These are phyloP conservation scores for Stictocephala bisonia DNA, from an alignment of 2,888 invertebrate species.

Conservation along the genomic window DNA sequence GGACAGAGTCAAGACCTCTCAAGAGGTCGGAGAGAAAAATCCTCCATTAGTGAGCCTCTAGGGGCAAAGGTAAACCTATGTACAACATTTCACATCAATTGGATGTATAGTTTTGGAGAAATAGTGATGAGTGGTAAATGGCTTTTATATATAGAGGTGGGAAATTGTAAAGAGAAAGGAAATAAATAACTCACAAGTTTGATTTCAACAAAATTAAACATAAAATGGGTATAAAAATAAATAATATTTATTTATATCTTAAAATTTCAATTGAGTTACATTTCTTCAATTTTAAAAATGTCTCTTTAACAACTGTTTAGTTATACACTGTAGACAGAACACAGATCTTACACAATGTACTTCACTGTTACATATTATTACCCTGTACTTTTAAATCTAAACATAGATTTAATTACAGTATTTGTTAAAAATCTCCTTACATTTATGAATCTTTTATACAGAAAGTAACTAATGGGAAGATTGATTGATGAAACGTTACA, in stretches of 20 bases:
- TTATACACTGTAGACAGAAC: constrained; percentile 36
- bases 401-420: constrained; percentile 40
- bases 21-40: no score
- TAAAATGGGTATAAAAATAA: constrained; percentile 47
- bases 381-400: constrained; percentile 47
- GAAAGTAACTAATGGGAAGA: neutral
- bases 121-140: no score
- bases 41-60: no score
- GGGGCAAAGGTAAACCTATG: no score
- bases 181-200: neutral
- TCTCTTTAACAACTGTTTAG: constrained; percentile 44
- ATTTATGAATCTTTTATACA: constrained; percentile 27
- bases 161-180: no score
- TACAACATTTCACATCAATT: no score
- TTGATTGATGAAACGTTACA: no score
- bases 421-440: constrained; percentile 42
- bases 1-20: no score
- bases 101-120: no score
- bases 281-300: constrained; percentile 27
- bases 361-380: constrained; percentile 38
- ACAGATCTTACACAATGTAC: neutral
- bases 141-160: no score
- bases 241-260: constrained; percentile 48
- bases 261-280: constrained; percentile 45
- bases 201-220: constrained; percentile 35